Conservation (phyloP, 2,888 invertebrate genomes). For the Linyphia triangularis region DNA sequence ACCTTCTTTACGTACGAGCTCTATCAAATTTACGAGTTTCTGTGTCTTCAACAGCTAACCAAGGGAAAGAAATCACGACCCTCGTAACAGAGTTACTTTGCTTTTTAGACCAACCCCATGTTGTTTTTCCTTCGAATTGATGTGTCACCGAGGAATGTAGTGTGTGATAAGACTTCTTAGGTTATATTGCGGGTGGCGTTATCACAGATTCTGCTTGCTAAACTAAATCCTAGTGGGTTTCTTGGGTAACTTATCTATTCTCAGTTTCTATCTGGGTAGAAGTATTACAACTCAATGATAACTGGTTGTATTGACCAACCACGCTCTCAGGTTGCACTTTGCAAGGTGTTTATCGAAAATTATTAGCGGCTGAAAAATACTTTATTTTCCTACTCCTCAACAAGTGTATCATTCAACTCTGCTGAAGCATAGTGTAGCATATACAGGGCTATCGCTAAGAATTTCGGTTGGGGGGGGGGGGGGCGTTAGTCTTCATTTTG, state of each 20-base stretch:
- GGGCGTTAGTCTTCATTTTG: no score
- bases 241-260: conserved; percentile 33
- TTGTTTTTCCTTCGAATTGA: conserved; percentile 17
- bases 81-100: not conserved
- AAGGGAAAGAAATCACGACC: conserved; percentile 1
- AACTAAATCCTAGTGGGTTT: conserved; percentile 46
- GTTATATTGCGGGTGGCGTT: conserved; percentile 44
- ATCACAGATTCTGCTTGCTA: conserved; percentile 30
- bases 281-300: conserved; percentile 22
- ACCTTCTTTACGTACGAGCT: not conserved
- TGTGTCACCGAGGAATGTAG: not conserved
- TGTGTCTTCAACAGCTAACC: conserved; percentile 16
- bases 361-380: no score
- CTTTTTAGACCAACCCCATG: conserved; percentile 18
- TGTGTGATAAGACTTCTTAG: conserved; percentile 43
- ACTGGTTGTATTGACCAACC: not conserved
- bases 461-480: no score
- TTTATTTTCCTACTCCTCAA: not conserved
- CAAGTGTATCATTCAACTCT: not conserved
- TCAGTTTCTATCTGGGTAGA: conserved; percentile 17
- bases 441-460: no score
- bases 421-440: no score
- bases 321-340: not conserved
- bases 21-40: conserved; percentile 36
- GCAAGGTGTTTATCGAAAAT: conserved; percentile 15